A percentile compares a stretch with the other conserved stretches of the same genome.
Conservation (phyloP, 2,113 vertebrate genomes). For the Heptranchias perlo region DNA sequence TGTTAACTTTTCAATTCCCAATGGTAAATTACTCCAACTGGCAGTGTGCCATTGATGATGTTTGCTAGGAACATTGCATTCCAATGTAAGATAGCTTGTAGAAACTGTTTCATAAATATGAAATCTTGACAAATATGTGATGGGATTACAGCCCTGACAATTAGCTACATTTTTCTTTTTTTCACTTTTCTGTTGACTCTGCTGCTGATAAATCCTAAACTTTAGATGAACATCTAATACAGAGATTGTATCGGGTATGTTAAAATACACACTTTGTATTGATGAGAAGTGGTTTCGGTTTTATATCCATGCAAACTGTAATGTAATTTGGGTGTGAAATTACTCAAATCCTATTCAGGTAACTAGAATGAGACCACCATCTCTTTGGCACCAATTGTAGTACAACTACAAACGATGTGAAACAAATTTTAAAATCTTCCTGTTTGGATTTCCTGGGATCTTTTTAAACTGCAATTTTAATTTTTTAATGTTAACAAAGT, state of each 20-base stretch:
- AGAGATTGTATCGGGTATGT: not conserved
- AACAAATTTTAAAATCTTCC: too few species aligned
- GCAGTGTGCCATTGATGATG: conserved; percentile 33
- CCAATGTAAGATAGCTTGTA: conserved; percentile 33
- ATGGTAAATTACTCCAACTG: conserved; percentile 32
- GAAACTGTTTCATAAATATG: conserved; percentile 31
- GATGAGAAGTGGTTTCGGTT: not conserved
- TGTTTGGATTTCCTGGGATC: too few species aligned
- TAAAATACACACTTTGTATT: not conserved
- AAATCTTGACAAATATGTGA: conserved; percentile 30
- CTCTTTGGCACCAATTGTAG: not conserved
- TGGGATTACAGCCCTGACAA: conserved; percentile 9
- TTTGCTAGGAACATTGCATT: conserved; percentile 37
- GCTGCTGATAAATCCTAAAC: not conserved
- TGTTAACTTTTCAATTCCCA: conserved; percentile 37
- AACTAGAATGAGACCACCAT: not conserved
- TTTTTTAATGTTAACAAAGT: too few species aligned
- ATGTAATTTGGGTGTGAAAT: not conserved
- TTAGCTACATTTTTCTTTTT: not conserved
- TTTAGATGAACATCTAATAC: not conserved
- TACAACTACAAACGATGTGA: too few species aligned
- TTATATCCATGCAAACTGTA: not conserved
- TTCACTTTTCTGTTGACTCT: not conserved
- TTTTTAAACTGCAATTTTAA: too few species aligned
- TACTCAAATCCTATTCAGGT: not conserved